Conservation (phyloP, 2,888 invertebrate genomes). For the Pocota personata region DNA sequence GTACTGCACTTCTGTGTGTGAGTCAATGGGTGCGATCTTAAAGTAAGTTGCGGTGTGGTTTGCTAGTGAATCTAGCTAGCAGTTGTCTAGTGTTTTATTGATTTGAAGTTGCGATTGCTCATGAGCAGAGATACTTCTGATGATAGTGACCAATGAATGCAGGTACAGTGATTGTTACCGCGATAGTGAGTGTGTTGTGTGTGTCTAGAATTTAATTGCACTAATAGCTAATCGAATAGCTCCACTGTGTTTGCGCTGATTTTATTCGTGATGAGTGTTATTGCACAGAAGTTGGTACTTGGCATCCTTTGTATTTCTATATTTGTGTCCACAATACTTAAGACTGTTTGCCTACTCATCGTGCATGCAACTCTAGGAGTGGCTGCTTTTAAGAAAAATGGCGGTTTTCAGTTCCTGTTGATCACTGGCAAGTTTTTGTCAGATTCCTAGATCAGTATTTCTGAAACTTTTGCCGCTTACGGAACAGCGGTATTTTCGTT, state of each 20-base stretch:
- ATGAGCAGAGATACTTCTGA: neutral
- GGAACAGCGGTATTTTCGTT: neutral
- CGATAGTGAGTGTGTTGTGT: neutral
- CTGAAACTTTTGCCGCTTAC: neutral
- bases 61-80: conserved; percentile 6
- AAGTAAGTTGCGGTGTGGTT: neutral
- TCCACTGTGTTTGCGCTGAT: neutral
- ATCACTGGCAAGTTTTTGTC: neutral
- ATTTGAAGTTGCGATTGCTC: conserved; percentile 1
- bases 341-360: neutral
- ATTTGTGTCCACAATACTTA: neutral
- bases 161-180: neutral
- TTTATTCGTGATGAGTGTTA: neutral
- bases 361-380: conserved; percentile 1
- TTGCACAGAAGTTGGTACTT: neutral
- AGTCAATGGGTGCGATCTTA: conserved; percentile 26
- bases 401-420: neutral
- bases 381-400: neutral
- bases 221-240: neutral
- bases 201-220: neutral
- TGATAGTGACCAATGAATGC: conserved; percentile 34
- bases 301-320: neutral
- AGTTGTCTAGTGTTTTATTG: conserved; percentile 12
- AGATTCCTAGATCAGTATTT: neutral
- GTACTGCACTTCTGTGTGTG: conserved; percentile 58